phyloP scores from a whole-genome alignment of 2,888 invertebrate genomes.

The Lycaena phlaeas region DNA sequence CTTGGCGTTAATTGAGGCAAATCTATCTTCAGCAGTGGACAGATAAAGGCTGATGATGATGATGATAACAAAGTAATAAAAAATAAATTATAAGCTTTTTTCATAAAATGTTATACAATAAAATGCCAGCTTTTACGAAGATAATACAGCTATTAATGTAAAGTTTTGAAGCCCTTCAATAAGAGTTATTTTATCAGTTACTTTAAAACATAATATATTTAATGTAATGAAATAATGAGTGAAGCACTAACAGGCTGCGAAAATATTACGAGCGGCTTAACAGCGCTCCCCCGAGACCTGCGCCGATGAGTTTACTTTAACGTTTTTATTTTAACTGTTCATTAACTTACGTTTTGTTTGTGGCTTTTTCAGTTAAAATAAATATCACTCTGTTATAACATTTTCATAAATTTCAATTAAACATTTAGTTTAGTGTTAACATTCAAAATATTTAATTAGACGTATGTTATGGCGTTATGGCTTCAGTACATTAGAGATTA shows the following conservation, averaged over 20 bases:
- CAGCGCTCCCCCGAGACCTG: constrained; percentile 54
- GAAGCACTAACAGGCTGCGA: constrained; percentile 64
- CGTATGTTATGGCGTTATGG: too few relatives aligned
- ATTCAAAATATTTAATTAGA: too few relatives aligned
- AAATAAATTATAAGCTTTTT: too few relatives aligned
- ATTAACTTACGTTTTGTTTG: constrained; percentile 10
- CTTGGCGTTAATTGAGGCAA: too few relatives aligned
- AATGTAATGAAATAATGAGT: constrained; percentile 62
- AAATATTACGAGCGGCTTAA: constrained; percentile 66
- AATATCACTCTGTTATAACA: constrained; percentile 1
- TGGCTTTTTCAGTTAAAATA: neutral
- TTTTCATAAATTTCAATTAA: neutral
- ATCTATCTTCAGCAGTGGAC: too few relatives aligned
- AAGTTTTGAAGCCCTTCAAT: too few relatives aligned
- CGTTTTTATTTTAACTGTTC: constrained; percentile 32
- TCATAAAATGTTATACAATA: too few relatives aligned
- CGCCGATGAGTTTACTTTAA: constrained; percentile 50
- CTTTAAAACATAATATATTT: constrained; percentile 36
- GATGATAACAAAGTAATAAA: too few relatives aligned
- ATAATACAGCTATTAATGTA: too few relatives aligned
- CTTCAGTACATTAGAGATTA: too few relatives aligned
- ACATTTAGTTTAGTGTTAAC: constrained; percentile 2
- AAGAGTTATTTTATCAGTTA: neutral
- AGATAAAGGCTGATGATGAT: too few relatives aligned
- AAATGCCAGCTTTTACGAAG: too few relatives aligned